Base-by-base conservation (phyloP, 2,113 vertebrate species). In the Machaerirhynchus nigripectus region DNA sequence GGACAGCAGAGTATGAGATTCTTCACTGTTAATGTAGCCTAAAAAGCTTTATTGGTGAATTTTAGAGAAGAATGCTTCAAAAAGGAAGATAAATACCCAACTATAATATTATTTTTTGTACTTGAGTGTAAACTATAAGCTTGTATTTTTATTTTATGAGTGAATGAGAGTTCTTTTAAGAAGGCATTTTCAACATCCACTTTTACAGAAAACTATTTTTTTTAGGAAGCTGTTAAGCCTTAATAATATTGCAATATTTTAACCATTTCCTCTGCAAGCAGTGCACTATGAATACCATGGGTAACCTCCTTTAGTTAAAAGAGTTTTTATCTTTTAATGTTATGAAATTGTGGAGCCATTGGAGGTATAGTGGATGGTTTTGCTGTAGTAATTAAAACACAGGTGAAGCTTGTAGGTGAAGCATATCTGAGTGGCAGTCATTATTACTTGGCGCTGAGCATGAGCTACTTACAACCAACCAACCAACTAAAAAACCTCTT, bases 351-450 rank as follows among this genome's bases (percentile, higher is more conserved):
- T 94, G 85, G 52, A 92, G 64, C 47, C 39, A 23, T 89, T 95
- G 73, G 69, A 95, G 70, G 49, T 96, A 79, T 65, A 85, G 79
- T 95, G 78, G 50, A 57, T 95, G 63, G 53, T 40, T 97, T 96
- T 96, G 59, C 91, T 96, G 3, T 80, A 93, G 67, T 95, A 96
- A 96, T 96, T 97, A 96, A 97, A 98, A 96, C 85, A 82, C 77
- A 97, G 96, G 94, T 97, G 78, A 94, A 95, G 64, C 87, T 96
- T 65, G 49, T 96, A 93, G 92, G 77, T 92, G 90, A 95, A 95
- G 42, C 94, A 61, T 85, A 11, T 69, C 90, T 97, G 93, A 97
- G 90, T 97, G 97, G 76, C 96, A 97, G 95, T 95, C 92, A 84
- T n/a, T 89, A 57, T 95, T 94, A 47, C 39, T 74, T n/a, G 39